A percentile compares a stretch with the other conserved stretches of the same genome.
Conservation (phyloP, 2,113 vertebrate species). For the Seriola quinqueradiata region DNA sequence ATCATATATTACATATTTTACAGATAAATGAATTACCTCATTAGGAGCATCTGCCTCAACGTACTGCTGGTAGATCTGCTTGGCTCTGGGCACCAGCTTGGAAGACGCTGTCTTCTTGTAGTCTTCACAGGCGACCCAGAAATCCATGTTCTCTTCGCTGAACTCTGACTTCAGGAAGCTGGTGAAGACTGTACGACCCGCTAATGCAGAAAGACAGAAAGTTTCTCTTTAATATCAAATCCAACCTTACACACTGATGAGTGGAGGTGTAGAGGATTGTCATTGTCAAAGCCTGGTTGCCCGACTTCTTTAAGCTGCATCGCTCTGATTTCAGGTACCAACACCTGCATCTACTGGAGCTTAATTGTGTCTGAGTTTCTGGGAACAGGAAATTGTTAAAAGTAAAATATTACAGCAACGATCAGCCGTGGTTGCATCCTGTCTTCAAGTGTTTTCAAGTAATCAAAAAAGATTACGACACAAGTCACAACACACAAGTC, state of each 20-base stretch:
- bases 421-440: too few species aligned
- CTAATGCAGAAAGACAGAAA: conserved; percentile 70
- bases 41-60: conserved; percentile 89
- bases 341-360: too few species aligned
- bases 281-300: too few species aligned
- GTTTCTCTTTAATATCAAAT: neutral
- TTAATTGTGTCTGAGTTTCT: too few species aligned
- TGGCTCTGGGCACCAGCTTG: conserved; percentile 86
- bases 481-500: neutral
- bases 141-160: conserved; percentile 94
- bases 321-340: neutral
- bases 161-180: conserved; percentile 92
- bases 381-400: too few species aligned
- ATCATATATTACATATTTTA: too few species aligned
- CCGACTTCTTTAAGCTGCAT: too few species aligned
- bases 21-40: conserved; percentile 84
- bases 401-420: too few species aligned
- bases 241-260: neutral
- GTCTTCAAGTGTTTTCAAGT: neutral
- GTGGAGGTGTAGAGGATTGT: neutral
- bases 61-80: conserved; percentile 90
- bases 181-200: conserved; percentile 87
- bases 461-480: neutral
- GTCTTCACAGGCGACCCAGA: conserved; percentile 93
- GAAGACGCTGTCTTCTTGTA: conserved; percentile 86